Evolutionary conservation across 1,140 invertebrate species (phyloP).

Genomic region (Eumaeus atala): DNA sequence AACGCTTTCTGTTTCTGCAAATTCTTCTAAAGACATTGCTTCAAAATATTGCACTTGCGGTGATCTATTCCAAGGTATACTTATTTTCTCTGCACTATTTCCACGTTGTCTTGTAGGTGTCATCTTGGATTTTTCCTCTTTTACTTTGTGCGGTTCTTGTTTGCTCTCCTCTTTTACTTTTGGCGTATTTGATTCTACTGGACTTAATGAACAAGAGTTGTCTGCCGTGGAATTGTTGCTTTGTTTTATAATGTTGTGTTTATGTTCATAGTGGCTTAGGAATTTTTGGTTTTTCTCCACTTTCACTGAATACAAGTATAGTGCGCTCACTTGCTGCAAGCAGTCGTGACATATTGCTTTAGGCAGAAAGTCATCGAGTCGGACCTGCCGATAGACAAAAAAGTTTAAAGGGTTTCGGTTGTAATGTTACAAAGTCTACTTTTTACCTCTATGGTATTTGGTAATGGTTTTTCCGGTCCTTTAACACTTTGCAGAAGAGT

Average conservation of each 20-base stretch:
- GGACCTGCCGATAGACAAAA: slow-evolving; percentile 36
- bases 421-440: too few species aligned
- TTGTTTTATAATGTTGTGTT: slow-evolving; percentile 35
- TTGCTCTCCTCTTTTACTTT: too few species aligned
- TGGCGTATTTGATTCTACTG: too few species aligned
- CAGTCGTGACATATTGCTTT: slow-evolving; percentile 69
- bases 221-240: not conserved
- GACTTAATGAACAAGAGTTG: too few species aligned
- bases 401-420: too few species aligned
- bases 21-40: slow-evolving; percentile 62
- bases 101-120: slow-evolving; percentile 40
- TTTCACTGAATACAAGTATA: slow-evolving; percentile 54
- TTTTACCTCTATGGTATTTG: too few species aligned
- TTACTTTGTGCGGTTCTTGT: too few species aligned
- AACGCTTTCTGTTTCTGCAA: slow-evolving; percentile 48
- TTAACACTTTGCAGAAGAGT: too few species aligned
- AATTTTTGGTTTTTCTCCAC: slow-evolving; percentile 66
- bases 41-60: slow-evolving; percentile 54
- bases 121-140: too few species aligned
- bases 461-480: too few species aligned
- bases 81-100: slow-evolving; percentile 39
- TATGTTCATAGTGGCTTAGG: slow-evolving; percentile 53
- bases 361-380: slow-evolving; percentile 54
- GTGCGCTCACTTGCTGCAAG: slow-evolving; percentile 46
- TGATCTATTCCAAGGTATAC: slow-evolving; percentile 41